Evolutionary conservation across 2,113 vertebrate species (phyloP).

Genomic region (Alligator sinensis): DNA sequence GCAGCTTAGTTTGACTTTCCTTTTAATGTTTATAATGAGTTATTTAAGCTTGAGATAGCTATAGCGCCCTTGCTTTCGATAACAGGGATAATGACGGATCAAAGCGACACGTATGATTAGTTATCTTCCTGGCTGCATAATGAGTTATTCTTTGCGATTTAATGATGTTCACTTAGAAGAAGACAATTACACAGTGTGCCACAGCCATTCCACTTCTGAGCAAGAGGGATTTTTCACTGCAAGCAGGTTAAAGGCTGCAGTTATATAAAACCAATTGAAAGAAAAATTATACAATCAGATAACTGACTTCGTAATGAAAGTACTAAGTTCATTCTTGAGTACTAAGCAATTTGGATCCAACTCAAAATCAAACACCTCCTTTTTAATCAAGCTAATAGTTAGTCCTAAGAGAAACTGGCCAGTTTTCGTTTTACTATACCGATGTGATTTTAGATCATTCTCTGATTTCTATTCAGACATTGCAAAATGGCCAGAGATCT

Average conservation of each 20-base stretch:
- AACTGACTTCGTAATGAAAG: conserved; percentile 12
- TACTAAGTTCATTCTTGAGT: not conserved
- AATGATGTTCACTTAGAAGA: conserved; percentile 44
- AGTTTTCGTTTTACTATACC: not conserved
- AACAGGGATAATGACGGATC: not conserved
- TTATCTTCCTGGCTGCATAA: not conserved
- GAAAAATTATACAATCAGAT: conserved; percentile 29
- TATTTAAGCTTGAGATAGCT: not conserved
- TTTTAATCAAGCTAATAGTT: conserved; percentile 20
- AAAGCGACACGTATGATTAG: not conserved
- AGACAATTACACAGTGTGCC: not conserved
- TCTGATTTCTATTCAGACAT: conserved; percentile 31
- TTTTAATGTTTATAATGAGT: not conserved
- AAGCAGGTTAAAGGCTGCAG: not conserved
- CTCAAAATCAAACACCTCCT: not conserved
- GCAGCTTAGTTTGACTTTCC: not conserved
- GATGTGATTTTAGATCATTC: conserved; percentile 29
- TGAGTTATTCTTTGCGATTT: conserved; percentile 29
- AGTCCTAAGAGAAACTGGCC: conserved; percentile 11
- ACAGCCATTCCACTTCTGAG: not conserved
- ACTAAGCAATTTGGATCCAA: not conserved
- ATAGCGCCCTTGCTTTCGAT: not conserved
- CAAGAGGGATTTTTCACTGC: not conserved
- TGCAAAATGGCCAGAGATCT: not conserved
- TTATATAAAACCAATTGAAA: conserved; percentile 35